A percentile compares a stretch with the other conserved stretches of the same genome.
Evolutionary conservation across 2,797 vertebrate genomes (phyloP).

Genomic region (Gallinago stenura): DNA sequence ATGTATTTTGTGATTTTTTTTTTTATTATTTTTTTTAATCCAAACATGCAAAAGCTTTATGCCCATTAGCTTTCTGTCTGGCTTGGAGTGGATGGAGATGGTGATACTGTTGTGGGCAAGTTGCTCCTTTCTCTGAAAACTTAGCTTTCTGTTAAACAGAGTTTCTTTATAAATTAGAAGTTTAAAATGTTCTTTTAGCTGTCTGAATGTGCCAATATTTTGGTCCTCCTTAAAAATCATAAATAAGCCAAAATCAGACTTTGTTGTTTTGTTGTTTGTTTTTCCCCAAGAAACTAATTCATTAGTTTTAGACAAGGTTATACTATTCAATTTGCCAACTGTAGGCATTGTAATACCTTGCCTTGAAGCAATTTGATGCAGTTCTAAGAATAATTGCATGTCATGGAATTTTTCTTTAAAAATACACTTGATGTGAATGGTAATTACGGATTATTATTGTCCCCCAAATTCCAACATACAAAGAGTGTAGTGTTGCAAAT

Average conservation of each 20-base stretch:
- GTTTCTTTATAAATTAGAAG: background rate
- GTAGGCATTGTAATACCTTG: background rate
- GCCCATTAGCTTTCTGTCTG: background rate
- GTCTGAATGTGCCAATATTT: background rate
- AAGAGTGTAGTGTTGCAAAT: background rate
- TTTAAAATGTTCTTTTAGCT: background rate
- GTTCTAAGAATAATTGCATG: background rate
- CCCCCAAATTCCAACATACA: background rate
- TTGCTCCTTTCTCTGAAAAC: background rate
- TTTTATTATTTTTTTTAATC: background rate
- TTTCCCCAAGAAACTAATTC: background rate
- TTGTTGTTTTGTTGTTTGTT: too few species aligned
- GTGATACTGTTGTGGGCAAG: background rate
- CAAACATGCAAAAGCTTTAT: background rate
- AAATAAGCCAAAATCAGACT: background rate
- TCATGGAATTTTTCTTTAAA: background rate
- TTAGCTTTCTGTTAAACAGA: background rate
- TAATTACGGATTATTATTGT: background rate
- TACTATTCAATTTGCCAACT: background rate
- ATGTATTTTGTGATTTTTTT: background rate
- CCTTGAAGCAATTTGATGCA: background rate
- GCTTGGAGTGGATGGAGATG: background rate
- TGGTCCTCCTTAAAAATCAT: background rate
- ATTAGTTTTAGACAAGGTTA: background rate
- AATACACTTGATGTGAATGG: background rate